phyloP scores from a whole-genome alignment of 2,113 vertebrate genomes.

The Melierax canorus region DNA sequence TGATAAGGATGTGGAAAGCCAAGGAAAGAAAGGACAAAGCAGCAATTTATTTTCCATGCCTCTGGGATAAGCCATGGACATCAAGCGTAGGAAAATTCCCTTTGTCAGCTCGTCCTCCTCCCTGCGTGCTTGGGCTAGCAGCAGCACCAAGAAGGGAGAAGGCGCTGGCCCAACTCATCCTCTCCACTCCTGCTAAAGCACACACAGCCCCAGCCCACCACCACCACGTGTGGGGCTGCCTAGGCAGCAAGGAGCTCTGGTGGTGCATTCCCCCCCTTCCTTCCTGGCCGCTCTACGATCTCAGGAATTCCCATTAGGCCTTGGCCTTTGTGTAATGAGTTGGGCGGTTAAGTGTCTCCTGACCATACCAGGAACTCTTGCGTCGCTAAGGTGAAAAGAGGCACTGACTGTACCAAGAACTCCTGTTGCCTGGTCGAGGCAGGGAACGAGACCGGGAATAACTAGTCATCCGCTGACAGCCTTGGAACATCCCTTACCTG shows the following conservation, averaged over 20 bases:
- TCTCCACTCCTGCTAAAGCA: background rate
- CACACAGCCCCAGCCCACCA: background rate
- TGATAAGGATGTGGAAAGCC: background rate
- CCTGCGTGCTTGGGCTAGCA: background rate
- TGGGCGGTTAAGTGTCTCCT: no score
- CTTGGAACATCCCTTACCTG: no score
- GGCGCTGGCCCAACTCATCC: background rate
- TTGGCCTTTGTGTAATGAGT: no score
- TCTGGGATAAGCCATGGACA: background rate
- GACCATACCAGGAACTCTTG: no score
- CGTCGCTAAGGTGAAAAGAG: no score
- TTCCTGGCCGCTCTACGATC: no score
- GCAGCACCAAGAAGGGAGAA: background rate
- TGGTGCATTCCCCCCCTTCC: no score
- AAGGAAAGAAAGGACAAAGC: background rate
- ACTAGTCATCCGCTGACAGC: no score
- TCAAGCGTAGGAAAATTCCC: background rate
- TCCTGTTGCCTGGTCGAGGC: no score
- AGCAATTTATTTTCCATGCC: background rate
- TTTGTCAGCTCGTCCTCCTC: background rate
- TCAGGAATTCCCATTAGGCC: no score
- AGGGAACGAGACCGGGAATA: no score
- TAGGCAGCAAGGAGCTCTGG: background rate
- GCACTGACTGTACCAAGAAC: no score
- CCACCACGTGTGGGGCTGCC: rapidly evolving